phyloP scores from a whole-genome alignment of 2,113 vertebrate species.

The Rhinogobius similis region DNA sequence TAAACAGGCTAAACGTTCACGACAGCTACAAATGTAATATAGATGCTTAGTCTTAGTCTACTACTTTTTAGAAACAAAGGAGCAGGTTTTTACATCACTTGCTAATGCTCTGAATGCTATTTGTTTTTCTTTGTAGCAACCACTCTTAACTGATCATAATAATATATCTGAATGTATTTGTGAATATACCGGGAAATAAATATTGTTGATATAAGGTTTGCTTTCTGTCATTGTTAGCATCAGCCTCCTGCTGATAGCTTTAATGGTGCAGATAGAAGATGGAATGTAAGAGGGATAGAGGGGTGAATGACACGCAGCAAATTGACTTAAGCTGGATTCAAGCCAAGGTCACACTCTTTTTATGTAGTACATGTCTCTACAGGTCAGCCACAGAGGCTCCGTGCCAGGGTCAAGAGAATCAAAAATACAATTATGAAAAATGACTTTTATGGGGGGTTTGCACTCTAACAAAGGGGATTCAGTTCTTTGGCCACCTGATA shows the following conservation, averaged over 20 bases:
- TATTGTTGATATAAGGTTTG: not conserved
- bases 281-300: not conserved
- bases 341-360: constrained; percentile 3
- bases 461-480: not conserved
- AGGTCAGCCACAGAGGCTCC: not conserved
- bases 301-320: constrained; percentile 1
- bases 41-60: not conserved
- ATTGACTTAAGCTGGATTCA: constrained; percentile 8
- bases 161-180: not conserved
- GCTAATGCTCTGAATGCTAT: too few species aligned
- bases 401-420: not conserved
- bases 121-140: too few species aligned
- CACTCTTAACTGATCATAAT: too few species aligned
- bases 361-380: not conserved
- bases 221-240: not conserved
- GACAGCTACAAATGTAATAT: constrained; percentile 11
- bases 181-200: not conserved
- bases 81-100: too few species aligned
- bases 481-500: not conserved
- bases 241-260: not conserved
- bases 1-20: constrained; percentile 1
- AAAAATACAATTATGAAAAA: constrained; percentile 1
- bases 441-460: not conserved
- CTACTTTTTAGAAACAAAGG: too few species aligned
- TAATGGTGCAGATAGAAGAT: not conserved